These are phyloP conservation scores for Meles meles DNA, from an alignment of 2,113 vertebrate genomes.

Conservation along the genomic window DNA sequence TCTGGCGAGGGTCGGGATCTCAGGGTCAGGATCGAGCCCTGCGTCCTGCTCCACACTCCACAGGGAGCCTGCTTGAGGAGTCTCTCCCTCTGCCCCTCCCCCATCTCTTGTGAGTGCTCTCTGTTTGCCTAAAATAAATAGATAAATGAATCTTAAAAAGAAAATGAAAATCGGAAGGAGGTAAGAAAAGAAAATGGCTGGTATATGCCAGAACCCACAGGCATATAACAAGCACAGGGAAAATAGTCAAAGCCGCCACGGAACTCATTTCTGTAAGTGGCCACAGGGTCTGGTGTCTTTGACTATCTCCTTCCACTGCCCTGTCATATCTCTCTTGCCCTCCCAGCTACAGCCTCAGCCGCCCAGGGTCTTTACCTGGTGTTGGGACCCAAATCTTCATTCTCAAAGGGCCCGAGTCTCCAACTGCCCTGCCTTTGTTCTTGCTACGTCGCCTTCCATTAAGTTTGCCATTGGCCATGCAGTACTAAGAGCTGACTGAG, in stretches of 20 bases:
- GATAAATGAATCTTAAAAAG: not conserved
- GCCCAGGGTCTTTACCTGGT: not conserved
- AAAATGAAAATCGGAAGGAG: not conserved
- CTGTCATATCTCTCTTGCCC: not conserved
- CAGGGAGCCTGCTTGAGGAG: not conserved
- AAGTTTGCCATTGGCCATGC: not conserved
- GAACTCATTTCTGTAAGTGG: not conserved
- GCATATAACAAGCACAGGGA: not conserved
- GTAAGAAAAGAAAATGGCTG: not conserved
- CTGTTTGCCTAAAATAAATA: not conserved
- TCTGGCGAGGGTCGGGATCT: not conserved
- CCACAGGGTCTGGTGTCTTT: accelerated
- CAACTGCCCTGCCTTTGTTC: not conserved
- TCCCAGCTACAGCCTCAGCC: not conserved
- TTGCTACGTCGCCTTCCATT: not conserved
- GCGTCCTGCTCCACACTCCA: not conserved
- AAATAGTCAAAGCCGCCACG: not conserved
- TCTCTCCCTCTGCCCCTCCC: not conserved
- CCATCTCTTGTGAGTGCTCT: not conserved
- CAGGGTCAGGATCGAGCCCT: not conserved
- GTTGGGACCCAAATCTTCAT: not conserved
- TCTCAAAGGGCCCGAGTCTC: not conserved
- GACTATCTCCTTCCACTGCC: not conserved
- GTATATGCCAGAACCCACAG: not conserved
- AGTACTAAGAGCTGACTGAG: not conserved